A percentile compares a stretch with the other conserved stretches of the same genome.
Evolutionary conservation across 92 coral and sea anemone genomes (phyloP).

Genomic region (Palythoa grandis): DNA sequence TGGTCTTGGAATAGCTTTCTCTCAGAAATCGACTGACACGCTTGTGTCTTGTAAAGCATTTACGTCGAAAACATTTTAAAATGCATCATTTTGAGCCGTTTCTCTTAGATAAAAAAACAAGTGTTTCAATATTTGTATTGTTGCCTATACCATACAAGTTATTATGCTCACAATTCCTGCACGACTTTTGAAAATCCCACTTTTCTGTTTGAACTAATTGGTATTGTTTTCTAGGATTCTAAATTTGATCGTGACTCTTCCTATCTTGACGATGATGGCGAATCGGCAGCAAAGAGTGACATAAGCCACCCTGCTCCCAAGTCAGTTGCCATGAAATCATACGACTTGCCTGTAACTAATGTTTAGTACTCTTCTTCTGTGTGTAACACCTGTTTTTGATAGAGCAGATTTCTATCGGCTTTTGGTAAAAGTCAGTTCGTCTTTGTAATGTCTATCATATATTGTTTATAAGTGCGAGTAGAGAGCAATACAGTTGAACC

Average conservation of each 20-base stretch:
- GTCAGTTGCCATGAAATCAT: constrained; percentile 58
- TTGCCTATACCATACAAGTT: too few species aligned
- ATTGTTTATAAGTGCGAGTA: too few species aligned
- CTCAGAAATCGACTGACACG: too few species aligned
- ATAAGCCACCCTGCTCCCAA: constrained; percentile 68
- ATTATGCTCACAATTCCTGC: background rate
- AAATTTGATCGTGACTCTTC: constrained; percentile 68
- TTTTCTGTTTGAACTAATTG: background rate
- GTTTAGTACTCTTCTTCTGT: constrained; percentile 40
- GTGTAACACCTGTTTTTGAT: background rate
- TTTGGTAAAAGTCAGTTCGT: too few species aligned
- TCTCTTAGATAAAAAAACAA: too few species aligned
- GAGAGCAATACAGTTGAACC: too few species aligned
- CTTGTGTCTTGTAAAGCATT: too few species aligned
- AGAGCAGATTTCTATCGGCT: background rate
- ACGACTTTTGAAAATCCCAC: background rate
- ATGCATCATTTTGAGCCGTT: too few species aligned
- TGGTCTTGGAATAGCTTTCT: too few species aligned
- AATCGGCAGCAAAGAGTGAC: constrained; percentile 81
- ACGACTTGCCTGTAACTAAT: constrained; percentile 74
- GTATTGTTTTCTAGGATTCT: constrained; percentile 60
- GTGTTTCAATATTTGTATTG: too few species aligned
- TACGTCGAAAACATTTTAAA: too few species aligned
- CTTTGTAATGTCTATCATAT: too few species aligned
- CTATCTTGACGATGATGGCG: constrained; percentile 85